Evolutionary conservation across 2,113 vertebrate species (phyloP).

Genomic region (Oriolus oriolus): DNA sequence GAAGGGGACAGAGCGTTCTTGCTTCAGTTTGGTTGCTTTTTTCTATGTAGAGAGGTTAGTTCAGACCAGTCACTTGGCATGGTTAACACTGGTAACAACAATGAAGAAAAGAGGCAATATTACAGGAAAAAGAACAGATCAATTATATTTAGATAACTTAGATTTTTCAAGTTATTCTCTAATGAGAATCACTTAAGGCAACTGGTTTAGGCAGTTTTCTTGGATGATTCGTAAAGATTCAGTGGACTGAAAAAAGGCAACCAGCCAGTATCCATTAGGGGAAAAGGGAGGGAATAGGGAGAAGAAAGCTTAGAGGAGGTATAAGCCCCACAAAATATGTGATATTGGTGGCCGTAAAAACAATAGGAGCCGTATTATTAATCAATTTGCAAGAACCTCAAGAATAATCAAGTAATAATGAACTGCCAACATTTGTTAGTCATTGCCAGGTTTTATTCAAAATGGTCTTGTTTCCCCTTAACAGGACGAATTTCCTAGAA

Average conservation of each 20-base stretch:
- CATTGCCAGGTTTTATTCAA: not conserved
- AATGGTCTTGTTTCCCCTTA: not conserved
- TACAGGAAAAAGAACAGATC: not conserved
- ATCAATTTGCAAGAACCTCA: not conserved
- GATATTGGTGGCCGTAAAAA: not conserved
- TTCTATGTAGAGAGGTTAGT: not conserved
- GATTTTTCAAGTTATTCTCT: not conserved
- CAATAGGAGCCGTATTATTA: not conserved
- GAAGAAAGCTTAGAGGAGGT: not conserved
- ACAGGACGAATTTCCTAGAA: not conserved
- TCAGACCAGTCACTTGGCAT: not conserved
- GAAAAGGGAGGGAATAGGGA: not conserved
- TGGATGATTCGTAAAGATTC: fast-evolving
- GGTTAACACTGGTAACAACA: not conserved
- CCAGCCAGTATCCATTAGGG: not conserved
- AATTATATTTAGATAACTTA: not conserved
- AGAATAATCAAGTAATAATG: not conserved
- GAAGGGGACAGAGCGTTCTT: not conserved
- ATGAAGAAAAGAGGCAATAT: not conserved
- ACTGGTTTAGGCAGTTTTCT: not conserved
- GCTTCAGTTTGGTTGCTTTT: not conserved
- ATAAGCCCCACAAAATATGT: not conserved
- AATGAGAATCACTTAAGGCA: not conserved
- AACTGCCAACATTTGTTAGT: not conserved
- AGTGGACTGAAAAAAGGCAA: not conserved